Conservation (phyloP, 2,113 vertebrate species). For the Tinamus guttatus region DNA sequence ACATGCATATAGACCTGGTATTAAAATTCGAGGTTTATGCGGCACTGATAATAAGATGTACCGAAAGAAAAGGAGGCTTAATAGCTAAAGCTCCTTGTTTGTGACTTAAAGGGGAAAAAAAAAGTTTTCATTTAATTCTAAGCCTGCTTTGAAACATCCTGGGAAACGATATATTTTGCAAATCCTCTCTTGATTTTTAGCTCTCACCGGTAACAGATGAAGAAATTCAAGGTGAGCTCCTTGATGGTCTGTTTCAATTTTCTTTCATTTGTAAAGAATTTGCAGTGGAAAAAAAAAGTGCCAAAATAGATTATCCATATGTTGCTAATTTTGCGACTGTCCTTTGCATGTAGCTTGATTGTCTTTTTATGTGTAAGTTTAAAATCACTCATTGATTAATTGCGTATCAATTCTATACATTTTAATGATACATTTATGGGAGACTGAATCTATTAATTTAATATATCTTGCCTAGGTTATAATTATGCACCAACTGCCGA, state of each 20-base stretch:
- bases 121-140: slow-evolving; percentile 39
- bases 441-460: slow-evolving; percentile 45
- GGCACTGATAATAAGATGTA: background rate
- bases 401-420: slow-evolving; percentile 27
- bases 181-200: slow-evolving; percentile 38
- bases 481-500: background rate
- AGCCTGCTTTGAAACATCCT: background rate
- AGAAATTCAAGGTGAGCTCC: background rate
- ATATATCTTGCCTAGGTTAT: slow-evolving; percentile 17
- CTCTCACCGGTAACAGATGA: background rate
- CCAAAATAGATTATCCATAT: background rate
- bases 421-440: slow-evolving; percentile 32
- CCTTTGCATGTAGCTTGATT: background rate
- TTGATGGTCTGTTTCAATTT: background rate
- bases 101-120: background rate
- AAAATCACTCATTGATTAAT: slow-evolving; percentile 29
- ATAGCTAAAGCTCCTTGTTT: background rate
- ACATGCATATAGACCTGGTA: background rate
- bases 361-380: background rate
- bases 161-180: slow-evolving; percentile 39
- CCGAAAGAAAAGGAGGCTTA: slow-evolving; percentile 20
- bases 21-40: background rate
- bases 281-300: background rate
- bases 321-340: slow-evolving; percentile 35
- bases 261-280: background rate